Evolutionary conservation across 2,888 invertebrate genomes (phyloP).

Genomic region (Mesochorus sp.): DNA sequence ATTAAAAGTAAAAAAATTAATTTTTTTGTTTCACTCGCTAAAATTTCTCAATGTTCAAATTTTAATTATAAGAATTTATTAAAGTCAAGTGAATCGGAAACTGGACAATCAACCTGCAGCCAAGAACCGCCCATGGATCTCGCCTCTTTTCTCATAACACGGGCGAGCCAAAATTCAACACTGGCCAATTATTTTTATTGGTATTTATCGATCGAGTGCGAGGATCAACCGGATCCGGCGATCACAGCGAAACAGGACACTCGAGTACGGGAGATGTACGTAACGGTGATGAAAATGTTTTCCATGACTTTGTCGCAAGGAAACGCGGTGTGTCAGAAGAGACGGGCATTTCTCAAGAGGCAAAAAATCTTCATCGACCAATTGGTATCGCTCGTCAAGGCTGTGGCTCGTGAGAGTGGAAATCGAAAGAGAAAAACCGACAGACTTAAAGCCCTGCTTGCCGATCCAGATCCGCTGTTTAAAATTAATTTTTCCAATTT

Average conservation of each 20-base stretch:
- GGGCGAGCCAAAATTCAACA: constrained; percentile 94
- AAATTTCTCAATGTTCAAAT: no score
- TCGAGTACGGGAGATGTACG: constrained; percentile 91
- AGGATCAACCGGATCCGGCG: constrained; percentile 89
- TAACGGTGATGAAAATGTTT: constrained; percentile 94
- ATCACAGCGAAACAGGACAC: constrained; percentile 87
- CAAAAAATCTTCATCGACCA: constrained; percentile 97
- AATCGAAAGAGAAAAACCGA: constrained; percentile 96
- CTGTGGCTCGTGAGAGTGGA: constrained; percentile 94
- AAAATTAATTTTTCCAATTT: constrained; percentile 95
- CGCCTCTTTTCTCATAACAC: constrained; percentile 93
- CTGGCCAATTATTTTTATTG: constrained; percentile 99
- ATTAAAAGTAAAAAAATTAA: not conserved
- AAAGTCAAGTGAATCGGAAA: constrained; percentile 76
- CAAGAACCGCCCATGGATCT: constrained; percentile 85
- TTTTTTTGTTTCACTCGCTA: no score
- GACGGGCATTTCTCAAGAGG: constrained; percentile 89
- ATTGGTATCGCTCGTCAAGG: constrained; percentile 93
- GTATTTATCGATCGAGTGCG: constrained; percentile 97
- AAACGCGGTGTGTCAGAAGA: constrained; percentile 88
- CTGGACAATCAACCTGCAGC: constrained; percentile 69
- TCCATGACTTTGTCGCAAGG: constrained; percentile 88
- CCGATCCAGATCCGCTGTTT: constrained; percentile 89
- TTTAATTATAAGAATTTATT: constrained; percentile 44
- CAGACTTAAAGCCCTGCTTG: constrained; percentile 91